phyloP scores from a whole-genome alignment of 2,888 invertebrate species.

The Cheilosia pagana region DNA sequence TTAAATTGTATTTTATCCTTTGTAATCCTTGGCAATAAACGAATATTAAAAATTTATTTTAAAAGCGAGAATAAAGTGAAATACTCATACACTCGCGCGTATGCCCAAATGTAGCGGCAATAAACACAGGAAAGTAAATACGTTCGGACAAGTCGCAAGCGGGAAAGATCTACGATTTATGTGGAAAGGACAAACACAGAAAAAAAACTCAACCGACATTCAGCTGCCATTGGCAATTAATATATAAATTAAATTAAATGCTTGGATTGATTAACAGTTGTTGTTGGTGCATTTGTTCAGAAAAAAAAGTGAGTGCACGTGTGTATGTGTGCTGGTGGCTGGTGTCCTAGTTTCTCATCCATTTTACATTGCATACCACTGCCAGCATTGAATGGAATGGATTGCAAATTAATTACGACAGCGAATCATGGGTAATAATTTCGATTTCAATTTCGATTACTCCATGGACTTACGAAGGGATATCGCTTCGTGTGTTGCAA shows the following conservation, averaged over 20 bases:
- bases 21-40: constrained; percentile 56
- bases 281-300: constrained; percentile 31
- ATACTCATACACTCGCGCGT: constrained; percentile 9
- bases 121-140: constrained; percentile 31
- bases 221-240: constrained; percentile 55
- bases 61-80: constrained; percentile 30
- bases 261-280: constrained; percentile 63
- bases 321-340: constrained; percentile 3
- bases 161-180: not conserved
- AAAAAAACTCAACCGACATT: constrained; percentile 8
- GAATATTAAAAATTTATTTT: constrained; percentile 63
- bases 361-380: not conserved
- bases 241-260: constrained; percentile 69
- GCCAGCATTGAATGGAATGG: constrained; percentile 26
- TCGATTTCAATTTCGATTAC: constrained; percentile 32
- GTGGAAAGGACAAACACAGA: not conserved
- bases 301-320: not conserved
- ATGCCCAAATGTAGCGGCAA: constrained; percentile 13
- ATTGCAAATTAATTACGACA: constrained; percentile 65
- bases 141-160: constrained; percentile 5
- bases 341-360: constrained; percentile 33
- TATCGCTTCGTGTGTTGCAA: constrained; percentile 25
- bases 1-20: constrained; percentile 63
- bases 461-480: constrained; percentile 32
- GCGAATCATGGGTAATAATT: constrained; percentile 57